Evolutionary conservation across 2,888 invertebrate species (phyloP), one percentile per base, ranked within the genome.

Genomic region (Drosophila paranaensis): DNA sequence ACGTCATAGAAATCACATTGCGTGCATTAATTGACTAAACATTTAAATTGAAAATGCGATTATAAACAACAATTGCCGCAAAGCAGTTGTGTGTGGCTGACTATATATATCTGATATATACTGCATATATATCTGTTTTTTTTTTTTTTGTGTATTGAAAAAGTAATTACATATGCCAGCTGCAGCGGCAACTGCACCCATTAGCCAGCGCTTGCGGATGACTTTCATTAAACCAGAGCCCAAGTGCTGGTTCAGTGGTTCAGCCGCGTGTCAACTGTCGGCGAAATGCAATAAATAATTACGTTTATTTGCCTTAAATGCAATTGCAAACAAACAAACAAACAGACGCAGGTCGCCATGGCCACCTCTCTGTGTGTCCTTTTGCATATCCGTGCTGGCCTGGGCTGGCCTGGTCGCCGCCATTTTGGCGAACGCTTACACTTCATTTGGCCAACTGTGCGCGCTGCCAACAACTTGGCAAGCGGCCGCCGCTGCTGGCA

Each of bases 241-340:
- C 30, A 60, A 35, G 69, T 67, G 57, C 57, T 43, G 67, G 57
- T 68, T 30, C 45, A 69, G 53, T 57, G 68, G 72, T 71, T 45
- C 45, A 33, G 39, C 40, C 43, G 33, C 58, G 75, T 68, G 83
- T 77, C 73, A 73, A 86, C 60, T 73, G 77, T 79, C 76, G 71
- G 68, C 71, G 74, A 77, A 81, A 75, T 87, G 78, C 85, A 89
- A 86, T 86, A 89, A 88, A 89, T 89, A 87, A 86, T 89, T 89
- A 78, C 82, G 84, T 86, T 85, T 87, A 89, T 86, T 87, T 86
- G 75, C 77, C 70, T 87, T 77, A 77, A 89, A 89, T 76, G 77
- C 84, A 87, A 78, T 84, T 84, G 71, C 85, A 80, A 75, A 77
- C 76, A 86, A 66, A 89, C 77, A 82, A 75, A 79, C 76, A 87